Percentiles rank a stretch among this genome's conserved stretches.
Evolutionary conservation across 2,888 invertebrate species (phyloP).

Genomic region (Cataglyphis altisquamis): DNA sequence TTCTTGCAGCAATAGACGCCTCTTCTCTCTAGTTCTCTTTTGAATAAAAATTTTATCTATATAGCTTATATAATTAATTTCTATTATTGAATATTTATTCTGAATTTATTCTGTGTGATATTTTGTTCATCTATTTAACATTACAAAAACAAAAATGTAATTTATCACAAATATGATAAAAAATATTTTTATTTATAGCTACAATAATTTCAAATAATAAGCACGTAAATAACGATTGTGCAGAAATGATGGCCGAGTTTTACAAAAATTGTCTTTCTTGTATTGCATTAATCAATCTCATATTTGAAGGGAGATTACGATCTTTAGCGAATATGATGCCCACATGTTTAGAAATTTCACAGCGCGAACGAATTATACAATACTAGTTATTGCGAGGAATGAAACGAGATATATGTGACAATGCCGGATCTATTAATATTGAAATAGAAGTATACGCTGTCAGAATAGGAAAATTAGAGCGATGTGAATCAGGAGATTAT

Average conservation of each 20-base stretch:
- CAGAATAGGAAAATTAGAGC: conserved; percentile 29
- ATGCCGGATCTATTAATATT: conserved; percentile 37
- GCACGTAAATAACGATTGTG: not conserved
- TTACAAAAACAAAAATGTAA: not conserved
- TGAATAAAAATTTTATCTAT: not conserved
- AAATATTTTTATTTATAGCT: not conserved
- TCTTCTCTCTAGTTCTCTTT: not conserved
- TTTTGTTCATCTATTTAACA: not conserved
- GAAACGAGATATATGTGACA: conserved; percentile 11
- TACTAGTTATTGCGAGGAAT: conserved; percentile 1
- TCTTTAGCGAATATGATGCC: not conserved
- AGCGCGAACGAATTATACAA: conserved; percentile 1
- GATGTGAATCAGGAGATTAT: conserved; percentile 19
- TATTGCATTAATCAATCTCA: not conserved
- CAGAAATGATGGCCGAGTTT: not conserved
- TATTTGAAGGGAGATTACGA: not conserved
- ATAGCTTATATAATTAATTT: not conserved
- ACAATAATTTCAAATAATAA: not conserved
- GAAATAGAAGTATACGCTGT: conserved; percentile 20
- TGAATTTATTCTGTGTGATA: not conserved
- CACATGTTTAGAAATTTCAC: not conserved
- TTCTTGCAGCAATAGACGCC: not conserved
- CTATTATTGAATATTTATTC: not conserved
- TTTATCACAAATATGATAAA: not conserved
- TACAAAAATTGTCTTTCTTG: not conserved